Base-by-base conservation (phyloP, 37 sponge, comb jelly and placozoan species). In the Cladorhizidae sp. region DNA sequence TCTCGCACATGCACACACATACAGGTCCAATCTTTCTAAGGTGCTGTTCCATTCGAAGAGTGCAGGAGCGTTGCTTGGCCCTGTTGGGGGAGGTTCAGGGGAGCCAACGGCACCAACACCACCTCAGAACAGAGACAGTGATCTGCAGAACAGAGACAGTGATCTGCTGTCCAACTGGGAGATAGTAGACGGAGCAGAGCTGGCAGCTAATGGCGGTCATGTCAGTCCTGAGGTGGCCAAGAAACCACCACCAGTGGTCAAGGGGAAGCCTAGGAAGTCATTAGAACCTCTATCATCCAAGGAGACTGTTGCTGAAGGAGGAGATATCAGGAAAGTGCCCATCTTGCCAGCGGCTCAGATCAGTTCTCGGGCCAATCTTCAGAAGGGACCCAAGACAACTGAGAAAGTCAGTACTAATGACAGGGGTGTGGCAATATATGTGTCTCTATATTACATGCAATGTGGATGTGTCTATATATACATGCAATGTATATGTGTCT, bases 241-340 rank as follows among this genome's bases (percentile, higher is more conserved):
- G 33, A 77, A 77, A 59, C 32, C 59, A 31, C 79, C 85, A 3
- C 85, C 79, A 5, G 33, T 57, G 8, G 79, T 84, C 33, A 72
- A 61, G 54, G 73, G 54, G 26, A 86, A 86, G 65, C 87, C 76
- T 37, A 64, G 36, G 1, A 41, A 22, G 17, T 21, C 80, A 12
- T 32, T 14, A 3, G 23, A 35, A 3, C 18, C 29, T 1, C 38
- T 26, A 42, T 61, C 77, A 21, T 62, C 61, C 28, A 41, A 76
- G 21, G 38, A 31, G 38, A 31, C 8, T 9, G 9, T 5, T 45
- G 14, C n/a, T 31, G 38, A 37, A 33, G 43, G 8, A n/a, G 38
- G 7, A 57, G 72, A 70, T 38, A 61, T 12, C 57, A 70, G 22
- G 70, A 80, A 33, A 49, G 54, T 71, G 3, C 71, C 71, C 18